Evolutionary conservation across 2,888 invertebrate genomes (phyloP).

Genomic region (Camptogramma bilineatum): DNA sequence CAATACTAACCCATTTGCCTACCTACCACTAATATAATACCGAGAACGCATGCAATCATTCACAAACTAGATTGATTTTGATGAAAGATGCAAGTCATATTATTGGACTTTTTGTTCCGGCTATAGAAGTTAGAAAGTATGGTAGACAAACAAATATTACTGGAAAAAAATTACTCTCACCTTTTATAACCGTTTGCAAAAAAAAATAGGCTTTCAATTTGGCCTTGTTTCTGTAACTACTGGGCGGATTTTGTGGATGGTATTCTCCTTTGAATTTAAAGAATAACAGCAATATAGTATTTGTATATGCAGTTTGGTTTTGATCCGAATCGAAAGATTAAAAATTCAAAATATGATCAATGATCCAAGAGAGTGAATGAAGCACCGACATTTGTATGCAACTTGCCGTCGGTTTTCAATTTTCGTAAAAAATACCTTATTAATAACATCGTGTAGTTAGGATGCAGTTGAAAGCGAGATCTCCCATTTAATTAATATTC

Average conservation of each 20-base stretch:
- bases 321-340: no score
- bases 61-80: constrained; percentile 37
- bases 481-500: neutral
- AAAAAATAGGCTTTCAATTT: neutral
- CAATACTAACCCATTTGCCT: constrained; percentile 33
- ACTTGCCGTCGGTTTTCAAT: neutral
- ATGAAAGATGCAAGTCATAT: constrained; percentile 44
- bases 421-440: neutral
- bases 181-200: neutral
- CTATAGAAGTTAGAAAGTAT: constrained; percentile 13
- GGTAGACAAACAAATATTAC: neutral
- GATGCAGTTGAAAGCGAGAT: neutral
- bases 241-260: no score
- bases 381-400: no score
- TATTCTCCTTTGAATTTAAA: no score
- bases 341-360: no score
- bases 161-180: neutral
- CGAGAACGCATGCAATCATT: constrained; percentile 35
- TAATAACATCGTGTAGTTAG: neutral
- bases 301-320: no score
- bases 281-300: no score
- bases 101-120: constrained; percentile 33
- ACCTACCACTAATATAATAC: constrained; percentile 26
- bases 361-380: no score
- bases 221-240: no score